These are phyloP conservation scores for Hyaena hyaena DNA, from an alignment of 2,113 vertebrate species.

Conservation along the genomic window DNA sequence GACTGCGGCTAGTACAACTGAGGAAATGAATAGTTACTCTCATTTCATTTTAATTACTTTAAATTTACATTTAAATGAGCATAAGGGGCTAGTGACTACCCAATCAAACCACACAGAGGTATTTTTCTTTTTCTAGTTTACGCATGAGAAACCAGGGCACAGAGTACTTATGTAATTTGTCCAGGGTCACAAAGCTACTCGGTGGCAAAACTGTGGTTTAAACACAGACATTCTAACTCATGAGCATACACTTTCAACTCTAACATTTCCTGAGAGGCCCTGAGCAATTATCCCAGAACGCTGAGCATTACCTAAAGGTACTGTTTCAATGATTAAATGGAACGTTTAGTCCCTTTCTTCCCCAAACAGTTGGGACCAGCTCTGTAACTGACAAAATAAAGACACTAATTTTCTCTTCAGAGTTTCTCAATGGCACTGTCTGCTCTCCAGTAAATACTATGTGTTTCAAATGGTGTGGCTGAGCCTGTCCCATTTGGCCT, in stretches of 20 bases:
- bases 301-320: neutral
- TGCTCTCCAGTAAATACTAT: neutral
- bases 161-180: neutral
- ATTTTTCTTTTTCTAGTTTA: neutral
- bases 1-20: neutral
- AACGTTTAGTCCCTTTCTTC: neutral
- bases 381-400: slow-evolving; percentile 50
- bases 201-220: neutral
- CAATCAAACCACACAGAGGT: neutral
- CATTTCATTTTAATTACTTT: slow-evolving; percentile 6
- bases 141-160: neutral
- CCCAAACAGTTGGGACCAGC: neutral
- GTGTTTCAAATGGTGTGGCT: neutral
- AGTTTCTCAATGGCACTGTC: neutral
- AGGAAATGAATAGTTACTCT: neutral
- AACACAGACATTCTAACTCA: neutral
- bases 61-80: neutral
- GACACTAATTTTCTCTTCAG: slow-evolving; percentile 19
- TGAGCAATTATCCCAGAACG: neutral
- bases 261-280: neutral
- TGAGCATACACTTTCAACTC: neutral
- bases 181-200: neutral
- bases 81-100: neutral
- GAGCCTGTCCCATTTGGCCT: neutral
- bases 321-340: neutral